Base-by-base conservation (phyloP, 2,113 vertebrate genomes). In the Hypocryptadius cinnamomeus region DNA sequence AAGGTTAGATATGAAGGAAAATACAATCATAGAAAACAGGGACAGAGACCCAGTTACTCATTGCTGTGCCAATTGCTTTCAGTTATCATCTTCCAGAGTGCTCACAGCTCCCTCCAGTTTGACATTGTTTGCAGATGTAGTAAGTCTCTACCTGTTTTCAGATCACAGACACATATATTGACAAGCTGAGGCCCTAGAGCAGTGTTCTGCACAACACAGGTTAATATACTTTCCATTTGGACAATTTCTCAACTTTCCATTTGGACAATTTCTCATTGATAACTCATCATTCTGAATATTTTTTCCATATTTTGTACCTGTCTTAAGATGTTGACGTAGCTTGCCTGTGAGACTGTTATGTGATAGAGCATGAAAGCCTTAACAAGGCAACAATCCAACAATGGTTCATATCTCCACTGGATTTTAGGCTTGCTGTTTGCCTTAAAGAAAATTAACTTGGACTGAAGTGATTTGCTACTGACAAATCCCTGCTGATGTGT, bases 401-500 rank as follows among this genome's bases (percentile, higher is more conserved):
- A 47, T 56, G 0, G 0, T 16, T 85, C 31, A 0, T 56, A 57
- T 40, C 50, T 79, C 48, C 24, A 13, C 61, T 23, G 73, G 15
- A 22, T 60, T 89, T 93, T 39, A 74, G 78, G 56, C 35, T 89
- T 89, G 31, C 54, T 80, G 11, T 59, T 69, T 79, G 57, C 40
- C 53, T 87, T 68, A 48, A 84, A 85, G 81, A 42, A 94, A 92
- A 81, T 54, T 28, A 68, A 22, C 44, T 92, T 71, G 37, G n/a
- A 37, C 61, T 56, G 70, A 89, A 81, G 42, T 33, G 48, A 81
- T 87, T 87, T 72, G 70, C 54, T 87, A 64, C 74, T 72, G 74
- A 78, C 63, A 92, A 84, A 92, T 53, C 74, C 48, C 50, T 77
- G 53, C 40, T 95, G 66, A 76, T 64, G 20, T 65, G 40, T 92